Evolutionary conservation across 2,113 vertebrate genomes (phyloP), one percentile per base, ranked within the genome.

Genomic region (Andinoacara biseriatus): DNA sequence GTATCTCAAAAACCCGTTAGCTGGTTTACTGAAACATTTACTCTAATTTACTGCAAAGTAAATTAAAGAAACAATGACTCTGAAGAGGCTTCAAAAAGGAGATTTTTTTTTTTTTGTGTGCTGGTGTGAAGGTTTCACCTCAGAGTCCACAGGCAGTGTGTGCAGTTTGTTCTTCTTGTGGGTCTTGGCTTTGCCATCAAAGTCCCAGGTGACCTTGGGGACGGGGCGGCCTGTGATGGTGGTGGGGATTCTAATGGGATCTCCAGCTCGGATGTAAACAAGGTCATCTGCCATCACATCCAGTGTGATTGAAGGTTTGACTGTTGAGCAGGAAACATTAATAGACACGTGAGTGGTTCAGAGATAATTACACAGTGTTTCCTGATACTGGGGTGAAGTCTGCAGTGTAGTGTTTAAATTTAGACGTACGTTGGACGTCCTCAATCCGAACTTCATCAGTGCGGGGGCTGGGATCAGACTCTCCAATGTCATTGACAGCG

Each of bases 191-290:
- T 97, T 97, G 91, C 98, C 98, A 60, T 97, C 95, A 93, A 96
- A 99, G 60, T 99, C 98, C 98, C 98, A 99, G 88, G 96, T 96
- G 43, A 97, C 96, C 95, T 98, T 99, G 75, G 98, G 98, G 87
- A 93, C 93, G 22, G 98, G 98, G 40, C 98, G 97, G 43, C 98
- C 98, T 76, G 94, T 97, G 83, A 99, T 95, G 80, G 96, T 84
- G 81, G 97, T 97, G 15, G 98, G 97, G 82, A 99, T 99, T 94
- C 92, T 98, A 92, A 99, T 94, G 40, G 97, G 95, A 84, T 97
- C 92, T 61, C 98, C 98, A 91, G 97, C 97, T 86, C 95, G 95
- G 80, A 97, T 95, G 74, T 87, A 93, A 43, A 98, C 93, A 54
- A 97, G 91, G 57, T 99, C 98, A n/a, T 97, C 96, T 10, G 95